These are phyloP conservation scores for Arvicanthis niloticus DNA, from an alignment of 2,113 vertebrate species.

Conservation along the genomic window DNA sequence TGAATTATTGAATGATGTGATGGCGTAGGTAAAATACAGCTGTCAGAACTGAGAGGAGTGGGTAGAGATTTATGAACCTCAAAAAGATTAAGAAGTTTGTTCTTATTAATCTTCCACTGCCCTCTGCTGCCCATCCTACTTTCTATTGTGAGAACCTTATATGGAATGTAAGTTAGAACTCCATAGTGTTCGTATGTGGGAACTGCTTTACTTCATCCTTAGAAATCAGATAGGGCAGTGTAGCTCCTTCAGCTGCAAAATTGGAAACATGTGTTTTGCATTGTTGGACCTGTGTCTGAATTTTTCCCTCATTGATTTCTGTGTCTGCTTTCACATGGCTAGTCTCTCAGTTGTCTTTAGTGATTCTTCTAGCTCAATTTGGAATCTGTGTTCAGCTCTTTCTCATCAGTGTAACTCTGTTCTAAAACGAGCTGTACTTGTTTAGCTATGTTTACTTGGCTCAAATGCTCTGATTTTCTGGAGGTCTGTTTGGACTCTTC, in stretches of 20 bases:
- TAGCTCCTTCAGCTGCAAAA: neutral
- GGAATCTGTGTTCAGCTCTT: neutral
- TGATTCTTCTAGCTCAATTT: neutral
- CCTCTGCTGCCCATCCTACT: neutral
- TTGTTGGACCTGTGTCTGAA: neutral
- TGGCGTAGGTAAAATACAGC: no score
- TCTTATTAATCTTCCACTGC: neutral
- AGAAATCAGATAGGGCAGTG: neutral
- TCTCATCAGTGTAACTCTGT: neutral
- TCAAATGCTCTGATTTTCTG: neutral
- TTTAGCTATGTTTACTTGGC: neutral
- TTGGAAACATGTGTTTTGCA: neutral
- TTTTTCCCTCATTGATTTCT: neutral
- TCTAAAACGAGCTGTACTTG: neutral
- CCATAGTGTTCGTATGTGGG: neutral
- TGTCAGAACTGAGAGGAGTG: no score
- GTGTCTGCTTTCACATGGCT: neutral
- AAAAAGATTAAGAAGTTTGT: neutral
- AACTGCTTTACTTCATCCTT: neutral
- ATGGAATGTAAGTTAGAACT: neutral
- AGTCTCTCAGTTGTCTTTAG: neutral
- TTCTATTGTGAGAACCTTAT: constrained; percentile 9
- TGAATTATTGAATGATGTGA: no score
- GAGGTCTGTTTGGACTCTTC: neutral
- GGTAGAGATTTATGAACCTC: no score